Percentiles rank a stretch among this genome's conserved stretches.
These are phyloP conservation scores for Caenorhabditis becei DNA, from an alignment of 2,888 invertebrate species.

Conservation along the genomic window DNA sequence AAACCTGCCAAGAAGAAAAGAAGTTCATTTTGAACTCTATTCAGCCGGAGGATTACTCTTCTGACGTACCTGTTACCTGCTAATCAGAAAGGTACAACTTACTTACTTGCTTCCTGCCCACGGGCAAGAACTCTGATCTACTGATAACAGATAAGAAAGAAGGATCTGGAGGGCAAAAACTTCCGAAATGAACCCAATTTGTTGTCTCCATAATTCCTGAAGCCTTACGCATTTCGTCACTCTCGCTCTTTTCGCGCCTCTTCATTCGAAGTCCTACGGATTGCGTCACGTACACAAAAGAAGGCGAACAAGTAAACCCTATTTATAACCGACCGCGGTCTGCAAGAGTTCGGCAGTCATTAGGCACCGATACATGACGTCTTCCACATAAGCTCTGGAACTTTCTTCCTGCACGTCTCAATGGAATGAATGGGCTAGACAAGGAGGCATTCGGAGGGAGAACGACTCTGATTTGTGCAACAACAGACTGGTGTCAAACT, in stretches of 20 bases:
- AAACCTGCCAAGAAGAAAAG: background rate
- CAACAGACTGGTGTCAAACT: background rate
- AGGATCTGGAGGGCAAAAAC: too few species aligned
- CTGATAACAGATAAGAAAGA: too few species aligned
- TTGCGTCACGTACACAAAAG: constrained; percentile 7
- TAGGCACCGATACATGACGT: background rate
- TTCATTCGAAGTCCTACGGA: background rate
- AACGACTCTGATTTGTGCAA: background rate
- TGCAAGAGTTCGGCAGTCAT: background rate
- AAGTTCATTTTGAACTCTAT: constrained; percentile 12
- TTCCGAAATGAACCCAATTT: too few species aligned
- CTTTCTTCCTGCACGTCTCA: background rate
- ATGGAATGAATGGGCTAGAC: background rate
- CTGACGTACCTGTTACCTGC: constrained; percentile 7
- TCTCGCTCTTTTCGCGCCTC: background rate
- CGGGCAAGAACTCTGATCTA: constrained; percentile 12
- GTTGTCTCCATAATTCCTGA: background rate
- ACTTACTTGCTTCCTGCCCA: background rate
- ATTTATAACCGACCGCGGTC: background rate
- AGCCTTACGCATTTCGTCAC: background rate
- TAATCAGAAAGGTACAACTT: background rate
- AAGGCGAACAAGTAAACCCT: background rate
- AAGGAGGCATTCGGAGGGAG: background rate
- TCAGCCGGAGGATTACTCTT: background rate
- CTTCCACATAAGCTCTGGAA: background rate